These are phyloP conservation scores for Nyctibius grandis DNA, from an alignment of 2,797 vertebrate genomes.

Conservation along the genomic window DNA sequence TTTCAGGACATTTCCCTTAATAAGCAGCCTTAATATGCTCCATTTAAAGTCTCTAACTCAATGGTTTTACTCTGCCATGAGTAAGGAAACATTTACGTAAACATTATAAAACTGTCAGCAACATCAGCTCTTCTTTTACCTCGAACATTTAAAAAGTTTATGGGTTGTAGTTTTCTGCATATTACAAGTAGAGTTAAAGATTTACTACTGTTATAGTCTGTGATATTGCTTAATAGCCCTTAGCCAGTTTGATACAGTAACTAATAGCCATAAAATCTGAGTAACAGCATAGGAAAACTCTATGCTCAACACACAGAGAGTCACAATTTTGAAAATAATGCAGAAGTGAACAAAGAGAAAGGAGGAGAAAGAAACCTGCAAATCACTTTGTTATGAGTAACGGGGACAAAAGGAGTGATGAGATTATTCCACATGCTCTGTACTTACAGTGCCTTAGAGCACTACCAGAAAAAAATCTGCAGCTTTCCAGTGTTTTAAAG, in stretches of 20 bases:
- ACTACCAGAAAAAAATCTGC: background rate
- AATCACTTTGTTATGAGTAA: background rate
- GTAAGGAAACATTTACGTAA: background rate
- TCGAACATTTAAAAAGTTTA: background rate
- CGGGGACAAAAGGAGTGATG: fast-evolving
- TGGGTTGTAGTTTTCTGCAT: background rate
- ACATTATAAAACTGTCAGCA: background rate
- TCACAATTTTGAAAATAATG: background rate
- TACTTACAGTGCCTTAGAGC: background rate
- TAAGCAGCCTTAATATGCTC: background rate
- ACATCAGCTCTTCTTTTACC: background rate
- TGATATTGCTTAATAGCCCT: background rate
- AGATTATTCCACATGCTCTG: background rate
- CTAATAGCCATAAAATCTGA: background rate
- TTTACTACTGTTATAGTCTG: background rate
- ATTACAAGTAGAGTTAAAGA: background rate
- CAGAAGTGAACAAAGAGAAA: background rate
- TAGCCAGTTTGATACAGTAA: background rate
- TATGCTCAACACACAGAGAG: background rate
- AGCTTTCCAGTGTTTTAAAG: background rate
- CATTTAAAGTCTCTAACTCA: background rate
- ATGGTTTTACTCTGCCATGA: background rate
- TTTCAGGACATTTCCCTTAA: background rate
- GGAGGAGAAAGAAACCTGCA: background rate
- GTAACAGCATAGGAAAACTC: background rate